Conservation (phyloP, 2,113 vertebrate genomes). For the Cygnus buccinator region DNA sequence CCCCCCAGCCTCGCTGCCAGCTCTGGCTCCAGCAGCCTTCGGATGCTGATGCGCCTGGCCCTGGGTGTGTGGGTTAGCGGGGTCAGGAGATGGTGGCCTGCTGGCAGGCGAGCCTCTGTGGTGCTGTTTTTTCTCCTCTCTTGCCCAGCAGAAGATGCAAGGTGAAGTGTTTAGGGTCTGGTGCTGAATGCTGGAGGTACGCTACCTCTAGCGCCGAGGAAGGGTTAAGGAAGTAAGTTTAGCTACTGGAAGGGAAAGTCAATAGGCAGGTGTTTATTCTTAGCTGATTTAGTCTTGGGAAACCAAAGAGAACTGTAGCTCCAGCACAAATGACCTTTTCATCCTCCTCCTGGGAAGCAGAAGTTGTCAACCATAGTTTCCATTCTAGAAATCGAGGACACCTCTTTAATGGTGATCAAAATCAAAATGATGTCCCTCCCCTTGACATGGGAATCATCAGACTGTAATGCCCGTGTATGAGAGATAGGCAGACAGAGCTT, state of each 20-base stretch:
- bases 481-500: background rate
- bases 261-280: constrained; percentile 4
- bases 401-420: background rate
- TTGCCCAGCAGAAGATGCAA: background rate
- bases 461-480: background rate
- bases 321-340: constrained; percentile 5
- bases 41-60: background rate
- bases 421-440: background rate
- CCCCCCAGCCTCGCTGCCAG: background rate
- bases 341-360: background rate
- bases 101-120: background rate
- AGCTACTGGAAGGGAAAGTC: background rate
- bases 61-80: background rate
- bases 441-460: constrained; percentile 4
- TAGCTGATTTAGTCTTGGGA: background rate
- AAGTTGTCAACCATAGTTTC: background rate
- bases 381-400: background rate
- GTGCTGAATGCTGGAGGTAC: background rate
- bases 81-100: background rate
- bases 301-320: background rate
- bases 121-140: background rate
- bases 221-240: constrained; percentile 18
- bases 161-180: background rate
- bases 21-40: background rate
- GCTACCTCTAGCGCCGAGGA: background rate